phyloP scores from a whole-genome alignment of 2,113 vertebrate genomes.

The Epinephelus moara region DNA sequence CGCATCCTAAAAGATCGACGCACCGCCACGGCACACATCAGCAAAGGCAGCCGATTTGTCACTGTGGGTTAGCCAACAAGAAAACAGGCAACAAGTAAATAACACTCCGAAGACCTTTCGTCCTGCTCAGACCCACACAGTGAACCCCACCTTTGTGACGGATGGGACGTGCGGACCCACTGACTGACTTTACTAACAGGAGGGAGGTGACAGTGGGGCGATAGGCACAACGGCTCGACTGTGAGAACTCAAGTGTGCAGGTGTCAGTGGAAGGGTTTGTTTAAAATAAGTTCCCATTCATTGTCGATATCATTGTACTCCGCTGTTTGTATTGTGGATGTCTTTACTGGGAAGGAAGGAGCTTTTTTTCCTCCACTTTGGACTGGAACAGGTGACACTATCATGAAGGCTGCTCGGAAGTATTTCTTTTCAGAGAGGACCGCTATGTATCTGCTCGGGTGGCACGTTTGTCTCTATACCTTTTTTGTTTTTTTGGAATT shows the following conservation, averaged over 20 bases:
- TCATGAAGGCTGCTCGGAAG: background rate
- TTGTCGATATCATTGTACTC: slow-evolving; percentile 45
- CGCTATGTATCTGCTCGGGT: slow-evolving; percentile 23
- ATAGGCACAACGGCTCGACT: background rate
- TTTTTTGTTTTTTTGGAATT: slow-evolving; percentile 44
- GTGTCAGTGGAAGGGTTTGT: slow-evolving; percentile 19
- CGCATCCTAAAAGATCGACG: slow-evolving; percentile 94
- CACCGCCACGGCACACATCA: slow-evolving; percentile 78
- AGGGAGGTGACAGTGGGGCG: background rate
- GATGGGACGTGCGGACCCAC: slow-evolving; percentile 12
- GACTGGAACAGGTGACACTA: slow-evolving; percentile 27
- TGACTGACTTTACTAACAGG: background rate
- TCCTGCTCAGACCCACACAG: slow-evolving; percentile 31
- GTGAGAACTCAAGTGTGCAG: slow-evolving; percentile 3
- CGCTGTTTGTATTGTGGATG: slow-evolving; percentile 58
- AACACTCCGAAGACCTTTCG: background rate
- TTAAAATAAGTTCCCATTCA: slow-evolving; percentile 16
- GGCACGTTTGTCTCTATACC: background rate
- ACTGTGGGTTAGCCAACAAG: slow-evolving; percentile 90
- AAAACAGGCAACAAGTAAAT: background rate
- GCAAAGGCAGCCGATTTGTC: slow-evolving; percentile 93
- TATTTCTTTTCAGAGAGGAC: slow-evolving; percentile 30
- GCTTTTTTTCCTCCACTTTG: background rate
- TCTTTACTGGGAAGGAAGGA: slow-evolving; percentile 14
- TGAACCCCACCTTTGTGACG: slow-evolving; percentile 27